Evolutionary conservation across 2,113 vertebrate species (phyloP).

Genomic region (Muntiacus muntjak): DNA sequence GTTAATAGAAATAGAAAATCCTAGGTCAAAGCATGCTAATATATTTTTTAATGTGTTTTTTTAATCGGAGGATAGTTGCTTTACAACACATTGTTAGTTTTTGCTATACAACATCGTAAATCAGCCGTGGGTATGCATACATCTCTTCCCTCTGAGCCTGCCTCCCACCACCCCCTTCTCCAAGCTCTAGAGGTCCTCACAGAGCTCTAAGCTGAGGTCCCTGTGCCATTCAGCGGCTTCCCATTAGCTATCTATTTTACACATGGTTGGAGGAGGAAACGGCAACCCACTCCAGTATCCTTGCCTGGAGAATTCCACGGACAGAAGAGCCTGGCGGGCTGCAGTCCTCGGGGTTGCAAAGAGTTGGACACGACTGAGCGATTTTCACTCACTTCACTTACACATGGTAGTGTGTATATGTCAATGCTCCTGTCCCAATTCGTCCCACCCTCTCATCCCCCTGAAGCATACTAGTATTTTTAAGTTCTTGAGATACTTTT

Average conservation of each 20-base stretch:
- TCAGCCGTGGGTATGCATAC: background rate
- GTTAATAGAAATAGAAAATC: background rate
- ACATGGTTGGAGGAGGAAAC: background rate
- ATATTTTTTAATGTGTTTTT: background rate
- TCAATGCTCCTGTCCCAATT: background rate
- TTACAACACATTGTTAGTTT: background rate
- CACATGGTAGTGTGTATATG: background rate
- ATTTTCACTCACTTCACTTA: background rate
- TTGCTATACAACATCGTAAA: background rate
- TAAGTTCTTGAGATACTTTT: background rate
- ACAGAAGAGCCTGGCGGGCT: background rate
- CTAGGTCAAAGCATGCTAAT: background rate
- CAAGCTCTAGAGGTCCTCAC: background rate
- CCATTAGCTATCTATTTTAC: background rate
- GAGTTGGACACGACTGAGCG: background rate
- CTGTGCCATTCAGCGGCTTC: background rate
- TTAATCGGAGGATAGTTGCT: background rate
- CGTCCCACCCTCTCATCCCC: background rate
- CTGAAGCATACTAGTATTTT: background rate
- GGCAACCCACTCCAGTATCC: background rate
- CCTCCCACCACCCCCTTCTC: background rate
- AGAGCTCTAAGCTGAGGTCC: background rate
- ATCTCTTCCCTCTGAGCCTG: background rate
- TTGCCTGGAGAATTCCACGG: background rate
- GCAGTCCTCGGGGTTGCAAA: background rate